These are phyloP conservation scores for Tachuris rubrigastra DNA, from an alignment of 2,113 vertebrate species.

Conservation along the genomic window DNA sequence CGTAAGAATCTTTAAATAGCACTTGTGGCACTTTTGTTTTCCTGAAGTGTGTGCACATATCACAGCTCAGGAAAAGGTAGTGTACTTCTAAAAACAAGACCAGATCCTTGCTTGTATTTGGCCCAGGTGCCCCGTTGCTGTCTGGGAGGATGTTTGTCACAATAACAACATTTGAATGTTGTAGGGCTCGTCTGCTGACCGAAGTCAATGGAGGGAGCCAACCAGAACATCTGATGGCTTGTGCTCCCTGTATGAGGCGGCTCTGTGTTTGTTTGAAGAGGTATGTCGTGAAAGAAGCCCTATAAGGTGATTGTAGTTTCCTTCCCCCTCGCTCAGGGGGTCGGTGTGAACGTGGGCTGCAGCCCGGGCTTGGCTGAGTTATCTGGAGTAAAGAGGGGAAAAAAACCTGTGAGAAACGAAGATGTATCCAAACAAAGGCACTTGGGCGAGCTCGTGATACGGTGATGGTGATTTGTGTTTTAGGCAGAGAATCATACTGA, in stretches of 20 bases:
- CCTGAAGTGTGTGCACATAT: not conserved
- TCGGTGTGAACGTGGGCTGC: not conserved
- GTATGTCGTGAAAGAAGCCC: conserved; percentile 67
- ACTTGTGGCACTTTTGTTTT: not conserved
- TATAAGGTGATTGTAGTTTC: not conserved
- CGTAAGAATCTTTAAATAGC: not conserved
- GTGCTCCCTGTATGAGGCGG: conserved; percentile 91
- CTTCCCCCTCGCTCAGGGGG: not conserved
- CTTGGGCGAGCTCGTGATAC: not conserved
- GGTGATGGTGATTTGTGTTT: not conserved
- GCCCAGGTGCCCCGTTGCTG: not conserved
- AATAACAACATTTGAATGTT: conserved; percentile 6
- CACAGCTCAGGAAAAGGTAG: not conserved
- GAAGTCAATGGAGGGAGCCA: conserved; percentile 96
- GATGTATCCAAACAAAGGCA: not conserved
- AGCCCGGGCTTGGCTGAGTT: not conserved
- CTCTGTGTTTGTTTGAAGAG: conserved; percentile 94
- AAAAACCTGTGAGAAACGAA: not conserved
- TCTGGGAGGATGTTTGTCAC: not conserved
- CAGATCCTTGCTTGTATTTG: not conserved
- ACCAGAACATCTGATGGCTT: conserved; percentile 89
- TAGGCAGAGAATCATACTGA: not conserved
- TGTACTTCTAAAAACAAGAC: not conserved
- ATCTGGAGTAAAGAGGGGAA: not conserved
- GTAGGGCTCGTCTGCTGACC: conserved; percentile 93